Conservation (phyloP, 2,797 vertebrate genomes). For the Microcaecilia unicolor region DNA sequence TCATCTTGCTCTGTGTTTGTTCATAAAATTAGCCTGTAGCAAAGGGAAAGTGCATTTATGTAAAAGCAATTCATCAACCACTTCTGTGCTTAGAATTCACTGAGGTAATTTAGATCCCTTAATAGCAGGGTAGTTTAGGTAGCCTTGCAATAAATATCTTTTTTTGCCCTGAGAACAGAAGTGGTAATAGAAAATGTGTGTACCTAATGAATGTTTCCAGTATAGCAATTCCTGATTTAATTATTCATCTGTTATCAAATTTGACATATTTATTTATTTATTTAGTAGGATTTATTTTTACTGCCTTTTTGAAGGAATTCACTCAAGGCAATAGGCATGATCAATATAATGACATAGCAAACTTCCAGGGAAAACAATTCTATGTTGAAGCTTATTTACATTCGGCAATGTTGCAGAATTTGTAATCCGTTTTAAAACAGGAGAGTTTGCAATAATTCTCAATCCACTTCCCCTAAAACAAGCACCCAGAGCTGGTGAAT, state of each 20-base stretch:
- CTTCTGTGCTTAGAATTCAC: conserved; percentile 71
- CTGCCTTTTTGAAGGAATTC: too few species aligned
- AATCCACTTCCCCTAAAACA: too few species aligned
- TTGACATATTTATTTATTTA: too few species aligned
- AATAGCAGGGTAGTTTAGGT: conserved; percentile 67
- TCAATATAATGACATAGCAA: conserved; percentile 57
- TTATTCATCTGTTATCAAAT: conserved; percentile 65
- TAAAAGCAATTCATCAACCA: conserved; percentile 72
- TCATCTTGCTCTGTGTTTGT: conserved; percentile 37
- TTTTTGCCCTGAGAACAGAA: conserved; percentile 34
- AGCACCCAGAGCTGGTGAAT: too few species aligned
- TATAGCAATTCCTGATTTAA: conserved; percentile 66
- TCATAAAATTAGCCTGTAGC: conserved; percentile 56
- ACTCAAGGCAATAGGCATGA: too few species aligned
- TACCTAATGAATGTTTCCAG: conserved; percentile 62
- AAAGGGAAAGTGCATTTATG: conserved; percentile 63
- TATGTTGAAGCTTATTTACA: conserved; percentile 13
- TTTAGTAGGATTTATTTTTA: too few species aligned
- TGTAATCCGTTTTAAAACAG: too few species aligned
- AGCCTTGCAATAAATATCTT: conserved; percentile 36
- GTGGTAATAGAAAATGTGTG: conserved; percentile 54
- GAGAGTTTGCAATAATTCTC: too few species aligned
- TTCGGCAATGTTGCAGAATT: too few species aligned
- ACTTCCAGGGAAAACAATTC: conserved; percentile 37
- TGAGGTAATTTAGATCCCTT: conserved; percentile 70